These are phyloP conservation scores for Hydrochoerus hydrochaeris DNA, from an alignment of 2,113 vertebrate genomes.

Conservation along the genomic window DNA sequence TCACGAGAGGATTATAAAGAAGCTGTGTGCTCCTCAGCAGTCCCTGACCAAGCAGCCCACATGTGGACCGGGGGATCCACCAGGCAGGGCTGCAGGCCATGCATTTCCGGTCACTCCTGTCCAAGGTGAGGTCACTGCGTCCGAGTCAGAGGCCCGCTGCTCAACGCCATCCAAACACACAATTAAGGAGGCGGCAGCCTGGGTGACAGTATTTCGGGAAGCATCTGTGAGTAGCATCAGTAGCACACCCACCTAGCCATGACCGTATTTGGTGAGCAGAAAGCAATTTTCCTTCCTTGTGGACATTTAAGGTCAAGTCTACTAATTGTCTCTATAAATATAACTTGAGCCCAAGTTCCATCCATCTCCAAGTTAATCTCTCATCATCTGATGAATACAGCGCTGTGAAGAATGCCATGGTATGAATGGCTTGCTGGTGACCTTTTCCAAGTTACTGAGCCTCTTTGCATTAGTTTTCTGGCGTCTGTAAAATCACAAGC, in stretches of 20 bases:
- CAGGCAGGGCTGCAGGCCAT: constrained; percentile 54
- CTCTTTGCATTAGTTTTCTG: constrained; percentile 35
- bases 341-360: constrained; percentile 13
- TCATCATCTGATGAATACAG: neutral
- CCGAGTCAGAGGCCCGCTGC: constrained; percentile 41
- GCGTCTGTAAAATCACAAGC: constrained; percentile 1
- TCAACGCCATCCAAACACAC: constrained; percentile 50
- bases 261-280: constrained; percentile 41
- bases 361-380: constrained; percentile 45
- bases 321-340: constrained; percentile 64
- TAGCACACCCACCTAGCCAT: constrained; percentile 28
- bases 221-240: constrained; percentile 52
- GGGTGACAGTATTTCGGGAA: constrained; percentile 66
- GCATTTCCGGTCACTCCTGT: constrained; percentile 16
- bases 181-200: constrained; percentile 65
- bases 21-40: neutral
- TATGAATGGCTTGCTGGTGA: neutral
- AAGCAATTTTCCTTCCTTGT: constrained; percentile 52
- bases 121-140: constrained; percentile 58
- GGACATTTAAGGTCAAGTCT: constrained; percentile 15
- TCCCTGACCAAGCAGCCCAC: neutral
- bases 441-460: constrained; percentile 24
- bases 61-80: neutral
- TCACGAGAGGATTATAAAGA: constrained; percentile 3
- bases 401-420: neutral